Percentiles rank a stretch among this genome's conserved stretches.
phyloP scores from a whole-genome alignment of 30 jellyfish, hydroid and myxozoan genomes.

The Haliclystus octoradiatus region DNA sequence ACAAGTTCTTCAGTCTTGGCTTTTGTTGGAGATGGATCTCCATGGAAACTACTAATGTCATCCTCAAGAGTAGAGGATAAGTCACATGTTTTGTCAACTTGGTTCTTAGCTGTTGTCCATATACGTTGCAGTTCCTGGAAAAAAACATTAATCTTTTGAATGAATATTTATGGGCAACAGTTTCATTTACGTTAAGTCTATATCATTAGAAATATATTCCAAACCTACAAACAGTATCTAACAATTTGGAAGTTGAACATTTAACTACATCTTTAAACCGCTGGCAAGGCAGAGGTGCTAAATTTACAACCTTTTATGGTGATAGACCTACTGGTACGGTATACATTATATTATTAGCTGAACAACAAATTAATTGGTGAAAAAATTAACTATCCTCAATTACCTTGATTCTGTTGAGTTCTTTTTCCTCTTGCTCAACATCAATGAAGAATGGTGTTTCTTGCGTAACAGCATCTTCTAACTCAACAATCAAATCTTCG shows the following conservation, averaged over 20 bases:
- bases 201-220: no score
- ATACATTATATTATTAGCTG: no score
- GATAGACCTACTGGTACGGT: no score
- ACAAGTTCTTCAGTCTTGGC: slow-evolving; percentile 30
- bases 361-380: no score
- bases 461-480: slow-evolving; percentile 32
- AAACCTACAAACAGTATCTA: no score
- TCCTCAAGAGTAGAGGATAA: slow-evolving; percentile 20
- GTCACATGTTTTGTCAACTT: slow-evolving; percentile 17
- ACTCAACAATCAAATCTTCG: slow-evolving; percentile 20
- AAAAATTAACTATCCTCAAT: no score
- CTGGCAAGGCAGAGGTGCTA: no score
- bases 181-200: no score
- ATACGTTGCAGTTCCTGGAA: background rate
- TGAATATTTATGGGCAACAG: no score
- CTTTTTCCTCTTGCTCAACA: slow-evolving; percentile 41
- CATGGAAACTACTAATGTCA: slow-evolving; percentile 39
- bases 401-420: slow-evolving; percentile 47
- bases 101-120: slow-evolving; percentile 6
- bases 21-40: slow-evolving; percentile 30
- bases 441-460: slow-evolving; percentile 48
- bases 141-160: background rate
- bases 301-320: no score
- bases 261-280: no score
- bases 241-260: no score